A percentile compares a stretch with the other conserved stretches of the same genome.
Conservation (phyloP, 1,140 invertebrate genomes). For the Drosophila ananassae region DNA sequence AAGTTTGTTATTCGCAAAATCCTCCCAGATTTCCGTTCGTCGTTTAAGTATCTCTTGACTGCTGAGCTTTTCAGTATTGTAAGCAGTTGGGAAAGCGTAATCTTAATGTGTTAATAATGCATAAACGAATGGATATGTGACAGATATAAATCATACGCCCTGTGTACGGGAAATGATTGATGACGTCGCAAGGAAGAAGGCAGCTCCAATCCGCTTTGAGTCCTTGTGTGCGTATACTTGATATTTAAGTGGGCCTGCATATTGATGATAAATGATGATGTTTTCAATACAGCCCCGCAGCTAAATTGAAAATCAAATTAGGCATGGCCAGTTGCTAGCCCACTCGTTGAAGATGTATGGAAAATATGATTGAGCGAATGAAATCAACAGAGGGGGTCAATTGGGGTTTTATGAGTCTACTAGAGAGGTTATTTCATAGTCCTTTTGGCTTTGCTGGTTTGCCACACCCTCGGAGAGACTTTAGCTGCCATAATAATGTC, state of each 20-base stretch:
- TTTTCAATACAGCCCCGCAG: slow-evolving; percentile 22
- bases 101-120: slow-evolving; percentile 74
- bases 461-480: neutral
- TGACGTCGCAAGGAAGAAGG: slow-evolving; percentile 24
- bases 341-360: slow-evolving; percentile 3
- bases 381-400: neutral
- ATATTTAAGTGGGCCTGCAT: slow-evolving; percentile 54
- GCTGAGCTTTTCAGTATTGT: slow-evolving; percentile 48
- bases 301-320: slow-evolving; percentile 52
- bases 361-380: slow-evolving; percentile 14
- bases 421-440: slow-evolving; percentile 11
- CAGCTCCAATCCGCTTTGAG: slow-evolving; percentile 15
- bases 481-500: slow-evolving; percentile 31
- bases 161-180: slow-evolving; percentile 53
- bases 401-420: slow-evolving; percentile 3
- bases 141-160: slow-evolving; percentile 67
- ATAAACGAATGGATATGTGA: slow-evolving; percentile 54
- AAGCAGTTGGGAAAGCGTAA: slow-evolving; percentile 50
- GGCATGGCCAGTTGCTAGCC: slow-evolving; percentile 1
- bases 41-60: slow-evolving; percentile 21
- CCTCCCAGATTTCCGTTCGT: neutral
- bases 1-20: slow-evolving; percentile 4
- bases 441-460: slow-evolving; percentile 15
- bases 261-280: slow-evolving; percentile 64
- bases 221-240: slow-evolving; percentile 51